Conservation (phyloP, 2,113 vertebrate species). For the Nansenia antarctica region DNA sequence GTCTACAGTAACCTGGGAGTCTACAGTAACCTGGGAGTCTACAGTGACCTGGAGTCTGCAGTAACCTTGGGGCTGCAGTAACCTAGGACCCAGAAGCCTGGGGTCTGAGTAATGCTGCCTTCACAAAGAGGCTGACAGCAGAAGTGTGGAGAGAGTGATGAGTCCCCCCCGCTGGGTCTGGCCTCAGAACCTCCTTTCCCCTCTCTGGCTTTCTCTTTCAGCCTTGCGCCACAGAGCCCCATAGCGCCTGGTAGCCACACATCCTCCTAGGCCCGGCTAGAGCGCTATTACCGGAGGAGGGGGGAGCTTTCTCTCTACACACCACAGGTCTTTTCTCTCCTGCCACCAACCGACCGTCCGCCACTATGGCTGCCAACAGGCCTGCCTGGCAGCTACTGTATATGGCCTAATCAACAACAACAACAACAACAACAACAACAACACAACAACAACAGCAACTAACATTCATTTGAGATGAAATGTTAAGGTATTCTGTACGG, state of each 20-base stretch:
- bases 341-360: not conserved
- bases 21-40: too few relatives aligned
- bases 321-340: conserved; percentile 1
- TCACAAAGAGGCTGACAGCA: conserved; percentile 94
- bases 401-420: not conserved
- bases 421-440: too few relatives aligned
- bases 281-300: conserved; percentile 21
- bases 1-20: too few relatives aligned
- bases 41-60: too few relatives aligned
- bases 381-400: not conserved
- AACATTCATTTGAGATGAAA: not conserved
- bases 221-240: too few relatives aligned
- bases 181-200: conserved; percentile 47
- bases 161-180: conserved; percentile 68
- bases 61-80: too few relatives aligned
- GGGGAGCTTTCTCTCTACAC: not conserved
- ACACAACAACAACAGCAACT: too few relatives aligned
- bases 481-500: not conserved
- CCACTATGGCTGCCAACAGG: too few relatives aligned
- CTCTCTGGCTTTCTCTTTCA: conserved; percentile 56
- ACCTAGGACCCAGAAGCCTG: conserved; percentile 90
- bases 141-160: conserved; percentile 99
- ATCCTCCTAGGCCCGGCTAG: not conserved
- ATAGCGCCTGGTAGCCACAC: conserved; percentile 6
- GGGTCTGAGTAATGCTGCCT: conserved; percentile 85